Base-by-base conservation (phyloP, 1,140 invertebrate species). In the Drosophila carrolli region DNA sequence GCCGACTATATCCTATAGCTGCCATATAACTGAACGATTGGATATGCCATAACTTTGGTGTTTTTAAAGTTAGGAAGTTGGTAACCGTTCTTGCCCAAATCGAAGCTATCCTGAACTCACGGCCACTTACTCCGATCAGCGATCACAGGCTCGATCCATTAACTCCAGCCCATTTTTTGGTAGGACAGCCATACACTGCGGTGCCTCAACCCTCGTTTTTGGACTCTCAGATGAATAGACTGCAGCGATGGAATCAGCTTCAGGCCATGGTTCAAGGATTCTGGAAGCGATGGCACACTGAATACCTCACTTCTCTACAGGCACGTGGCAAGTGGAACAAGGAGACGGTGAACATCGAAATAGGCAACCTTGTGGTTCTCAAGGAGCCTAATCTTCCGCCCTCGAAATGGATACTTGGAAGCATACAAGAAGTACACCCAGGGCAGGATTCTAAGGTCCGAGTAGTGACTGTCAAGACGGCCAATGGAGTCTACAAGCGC, bases 381-480 rank as follows among this genome's bases (percentile, higher is more conserved):
- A 63, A 63, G 23, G n/a, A 63, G 23, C 38, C 60, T 2, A 40
- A 55, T 23, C 19, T 41, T 29, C 50, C 60, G 7, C 13, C 23
- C 35, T 27, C 35, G 23, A 63, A 32, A 16, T 63, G 60, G 37
- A 19, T 61, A 16, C 47, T 53, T 11, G 46, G 16, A 9, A 11
- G 59, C 11, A 53, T 61, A 16, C 23, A 19, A 2, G 35, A 47
- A 35, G 58, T 61, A 9, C 16, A 61, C 11, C 37, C 37, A 38
- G 37, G 37, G 5, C 27, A 50, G 13, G 10, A 29, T 29, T 50
- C 37, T 4, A 38, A 38, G 37, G 37, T 38, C 37, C 11, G 37
- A 38, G 48, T 50, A 11, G 27, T 32, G 5, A 50, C 19, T 4
- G 14, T 38, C 29, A 16, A 38, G 40, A 58, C 56, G 6, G 5